phyloP scores from a whole-genome alignment of 2,888 invertebrate species.

The Spodoptera littoralis region DNA sequence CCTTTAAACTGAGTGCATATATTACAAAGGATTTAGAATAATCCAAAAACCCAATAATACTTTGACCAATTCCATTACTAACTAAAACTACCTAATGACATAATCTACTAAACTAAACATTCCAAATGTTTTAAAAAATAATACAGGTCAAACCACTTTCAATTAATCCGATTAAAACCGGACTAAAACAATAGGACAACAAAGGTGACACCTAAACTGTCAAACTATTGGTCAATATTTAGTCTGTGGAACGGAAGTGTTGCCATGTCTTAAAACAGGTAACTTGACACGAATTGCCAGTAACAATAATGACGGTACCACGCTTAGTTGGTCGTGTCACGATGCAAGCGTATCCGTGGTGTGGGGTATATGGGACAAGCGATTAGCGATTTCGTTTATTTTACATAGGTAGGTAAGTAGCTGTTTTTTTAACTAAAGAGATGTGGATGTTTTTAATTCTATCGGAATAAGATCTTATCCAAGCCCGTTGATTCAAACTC shows the following conservation, averaged over 20 bases:
- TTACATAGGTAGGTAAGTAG: too few species aligned
- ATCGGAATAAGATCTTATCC: too few species aligned
- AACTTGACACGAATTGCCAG: slow-evolving; percentile 57
- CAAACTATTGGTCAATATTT: slow-evolving; percentile 3
- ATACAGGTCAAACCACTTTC: slow-evolving; percentile 18
- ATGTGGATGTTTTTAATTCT: too few species aligned
- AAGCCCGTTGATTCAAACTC: too few species aligned
- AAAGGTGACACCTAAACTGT: slow-evolving; percentile 14
- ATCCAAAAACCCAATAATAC: too few species aligned
- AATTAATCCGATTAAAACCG: slow-evolving; percentile 7
- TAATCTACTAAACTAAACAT: not conserved
- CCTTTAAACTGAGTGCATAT: too few species aligned
- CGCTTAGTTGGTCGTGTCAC: slow-evolving; percentile 50
- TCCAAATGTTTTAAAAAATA: not conserved
- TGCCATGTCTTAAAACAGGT: slow-evolving; percentile 35
- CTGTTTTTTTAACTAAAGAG: too few species aligned
- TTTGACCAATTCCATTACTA: too few species aligned
- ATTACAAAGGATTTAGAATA: too few species aligned
- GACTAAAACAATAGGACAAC: slow-evolving; percentile 21
- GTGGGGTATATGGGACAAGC: slow-evolving; percentile 17
- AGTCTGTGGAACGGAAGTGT: slow-evolving; percentile 41
- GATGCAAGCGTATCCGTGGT: slow-evolving; percentile 24
- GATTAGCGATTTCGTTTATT: not conserved
- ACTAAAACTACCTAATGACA: too few species aligned
- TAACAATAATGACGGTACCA: slow-evolving; percentile 55